Evolutionary conservation across 2,797 vertebrate species (phyloP).

Genomic region (Hirundo rustica): DNA sequence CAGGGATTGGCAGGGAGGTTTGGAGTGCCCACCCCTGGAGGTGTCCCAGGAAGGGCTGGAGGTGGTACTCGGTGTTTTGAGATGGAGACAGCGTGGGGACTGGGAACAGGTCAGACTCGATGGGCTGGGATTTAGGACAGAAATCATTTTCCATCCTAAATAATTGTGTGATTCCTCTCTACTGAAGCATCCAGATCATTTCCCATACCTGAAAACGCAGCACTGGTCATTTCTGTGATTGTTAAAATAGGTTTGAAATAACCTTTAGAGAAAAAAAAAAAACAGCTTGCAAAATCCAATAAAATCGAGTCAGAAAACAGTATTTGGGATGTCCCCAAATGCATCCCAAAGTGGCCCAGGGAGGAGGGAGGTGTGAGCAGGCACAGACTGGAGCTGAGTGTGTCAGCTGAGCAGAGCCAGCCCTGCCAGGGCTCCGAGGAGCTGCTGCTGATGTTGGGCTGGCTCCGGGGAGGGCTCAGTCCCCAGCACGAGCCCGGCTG

Average conservation of each 20-base stretch:
- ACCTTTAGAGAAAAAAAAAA: background rate
- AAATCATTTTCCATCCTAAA: background rate
- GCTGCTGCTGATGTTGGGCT: background rate
- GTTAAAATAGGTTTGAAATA: background rate
- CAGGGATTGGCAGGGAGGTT: background rate
- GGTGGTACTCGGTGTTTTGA: background rate
- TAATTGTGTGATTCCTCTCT: background rate
- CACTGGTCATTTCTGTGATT: background rate
- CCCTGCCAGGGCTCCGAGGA: background rate
- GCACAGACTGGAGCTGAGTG: background rate
- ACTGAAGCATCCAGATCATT: background rate
- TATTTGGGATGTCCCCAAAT: background rate
- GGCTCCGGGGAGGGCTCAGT: background rate
- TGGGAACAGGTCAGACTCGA: fast-evolving
- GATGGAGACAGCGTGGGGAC: background rate
- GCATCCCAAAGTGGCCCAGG: background rate
- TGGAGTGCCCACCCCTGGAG: background rate
- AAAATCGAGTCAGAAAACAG: background rate
- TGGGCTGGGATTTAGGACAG: background rate
- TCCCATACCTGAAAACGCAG: background rate
- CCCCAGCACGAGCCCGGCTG: conserved; percentile 47
- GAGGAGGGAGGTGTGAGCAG: background rate
- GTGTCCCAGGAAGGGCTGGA: fast-evolving
- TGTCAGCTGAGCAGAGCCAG: background rate
- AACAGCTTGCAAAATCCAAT: background rate